Evolutionary conservation across 2,888 invertebrate genomes (phyloP), one percentile per base, ranked within the genome.

Genomic region (Athetis lepigone): DNA sequence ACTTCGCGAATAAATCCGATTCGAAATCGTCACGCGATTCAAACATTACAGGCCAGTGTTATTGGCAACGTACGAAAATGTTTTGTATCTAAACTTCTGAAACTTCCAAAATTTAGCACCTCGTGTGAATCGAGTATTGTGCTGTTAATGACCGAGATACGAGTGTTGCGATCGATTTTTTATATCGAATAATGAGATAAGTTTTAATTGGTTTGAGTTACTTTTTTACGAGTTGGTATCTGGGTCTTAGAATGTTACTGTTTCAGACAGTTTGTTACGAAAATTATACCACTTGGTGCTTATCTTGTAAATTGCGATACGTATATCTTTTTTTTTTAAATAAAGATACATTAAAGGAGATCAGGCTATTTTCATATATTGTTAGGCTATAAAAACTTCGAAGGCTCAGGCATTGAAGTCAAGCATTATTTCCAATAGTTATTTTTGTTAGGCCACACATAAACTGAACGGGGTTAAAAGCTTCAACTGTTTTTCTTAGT

Each of bases 21-120:
- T 23, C 62, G 40, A 55, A 49, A 46, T 33, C 43, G 64, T 71
- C 81, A 81, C 81, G 79, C 79, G 70, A 80, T 74, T 29, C 59
- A n/a, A 40, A 55, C 79, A 80, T 80, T 81, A 80, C 33, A 29
- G 23, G 19, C 18, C 59, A 16, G 68, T 70, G 64, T 67, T 68
- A 72, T 69, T 75, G 67, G 75, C 50, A 52, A 43, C 61, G 43
- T 58, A 70, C 54, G 70, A 69, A 68, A 66, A 76, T 71, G 69
- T 60, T 64, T 63, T 60, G 58, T 61, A 40, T 69, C 45, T 61
- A 61, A 65, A 47, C 47, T 73, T 70, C 61, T 21, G 18, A 27
- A 59, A 75, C 25, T 65, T 49, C 42, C 21, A 18, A 49, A 68
- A 78, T 70, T 67, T 49, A 57, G 56, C 70, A 57, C 59, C 62